Percentiles rank a stretch among this genome's conserved stretches.
These are phyloP conservation scores for Fabriciana adippe DNA, from an alignment of 2,888 invertebrate species.

Conservation along the genomic window DNA sequence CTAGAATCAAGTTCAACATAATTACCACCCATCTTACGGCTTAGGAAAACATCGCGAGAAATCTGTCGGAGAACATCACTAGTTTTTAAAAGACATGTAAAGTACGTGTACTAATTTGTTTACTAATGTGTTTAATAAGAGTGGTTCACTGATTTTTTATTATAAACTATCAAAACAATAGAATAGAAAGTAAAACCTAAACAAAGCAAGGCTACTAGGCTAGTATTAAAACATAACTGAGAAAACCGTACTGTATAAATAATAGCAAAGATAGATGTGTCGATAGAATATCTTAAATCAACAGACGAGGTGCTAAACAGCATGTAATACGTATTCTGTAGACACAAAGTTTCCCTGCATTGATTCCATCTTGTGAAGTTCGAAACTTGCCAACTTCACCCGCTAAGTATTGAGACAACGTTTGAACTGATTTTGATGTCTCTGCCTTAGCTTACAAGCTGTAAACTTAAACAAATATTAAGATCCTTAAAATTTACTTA, in stretches of 20 bases:
- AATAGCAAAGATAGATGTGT: background rate
- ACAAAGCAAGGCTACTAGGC: no score
- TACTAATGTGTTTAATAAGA: no score
- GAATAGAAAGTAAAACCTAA: no score
- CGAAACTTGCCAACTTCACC: conserved; percentile 23
- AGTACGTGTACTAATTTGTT: no score
- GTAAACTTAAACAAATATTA: conserved; percentile 17
- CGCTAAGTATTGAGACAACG: conserved; percentile 10
- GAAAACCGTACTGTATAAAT: background rate
- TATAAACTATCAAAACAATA: no score
- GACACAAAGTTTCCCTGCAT: conserved; percentile 22
- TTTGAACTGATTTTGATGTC: conserved; percentile 20
- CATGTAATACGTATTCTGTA: conserved; percentile 26
- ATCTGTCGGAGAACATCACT: no score
- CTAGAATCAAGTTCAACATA: no score
- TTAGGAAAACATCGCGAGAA: no score
- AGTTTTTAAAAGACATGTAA: no score
- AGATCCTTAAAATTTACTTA: conserved; percentile 1
- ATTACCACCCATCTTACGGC: no score
- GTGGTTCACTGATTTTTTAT: no score
- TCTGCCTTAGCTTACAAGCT: conserved; percentile 2
- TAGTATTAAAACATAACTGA: no score
- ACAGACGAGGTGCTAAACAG: conserved; percentile 23
- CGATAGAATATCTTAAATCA: conserved; percentile 15
- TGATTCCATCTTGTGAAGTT: conserved; percentile 27